A percentile compares a stretch with the other conserved stretches of the same genome.
Evolutionary conservation across 2,113 vertebrate genomes (phyloP).

Genomic region (Leptodactylus fuscus): DNA sequence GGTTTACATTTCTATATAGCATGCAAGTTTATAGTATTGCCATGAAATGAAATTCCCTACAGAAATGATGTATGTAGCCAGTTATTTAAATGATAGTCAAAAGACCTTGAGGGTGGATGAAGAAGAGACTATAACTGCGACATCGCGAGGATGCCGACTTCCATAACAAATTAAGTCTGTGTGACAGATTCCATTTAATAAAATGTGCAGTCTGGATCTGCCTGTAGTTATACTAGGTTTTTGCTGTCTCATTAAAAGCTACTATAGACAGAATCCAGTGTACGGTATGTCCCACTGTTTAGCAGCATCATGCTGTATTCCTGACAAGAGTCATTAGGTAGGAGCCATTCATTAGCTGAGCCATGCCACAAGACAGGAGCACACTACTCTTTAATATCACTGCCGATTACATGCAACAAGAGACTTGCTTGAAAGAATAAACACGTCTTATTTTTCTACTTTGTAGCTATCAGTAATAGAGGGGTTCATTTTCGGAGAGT

Average conservation of each 20-base stretch:
- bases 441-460: not conserved
- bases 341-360: not conserved
- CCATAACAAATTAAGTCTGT: not conserved
- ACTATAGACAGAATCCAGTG: not conserved
- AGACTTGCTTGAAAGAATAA: not conserved
- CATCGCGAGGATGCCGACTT: not conserved
- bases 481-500: too few species aligned
- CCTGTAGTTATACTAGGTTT: slow-evolving; percentile 3
- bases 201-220: not conserved
- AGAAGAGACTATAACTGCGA: not conserved
- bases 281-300: not conserved
- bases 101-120: not conserved
- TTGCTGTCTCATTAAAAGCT: not conserved
- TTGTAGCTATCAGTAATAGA: not conserved
- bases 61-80: not conserved
- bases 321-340: slow-evolving; percentile 17
- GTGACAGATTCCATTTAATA: not conserved
- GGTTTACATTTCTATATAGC: not conserved
- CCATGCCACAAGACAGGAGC: not conserved
- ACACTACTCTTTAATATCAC: slow-evolving; percentile 8
- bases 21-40: not conserved
- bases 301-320: not conserved
- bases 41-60: not conserved
- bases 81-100: not conserved
- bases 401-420: not conserved